Evolutionary conservation across 1,140 invertebrate species (phyloP), one percentile per base, ranked within the genome.

Genomic region (Solen grandis): DNA sequence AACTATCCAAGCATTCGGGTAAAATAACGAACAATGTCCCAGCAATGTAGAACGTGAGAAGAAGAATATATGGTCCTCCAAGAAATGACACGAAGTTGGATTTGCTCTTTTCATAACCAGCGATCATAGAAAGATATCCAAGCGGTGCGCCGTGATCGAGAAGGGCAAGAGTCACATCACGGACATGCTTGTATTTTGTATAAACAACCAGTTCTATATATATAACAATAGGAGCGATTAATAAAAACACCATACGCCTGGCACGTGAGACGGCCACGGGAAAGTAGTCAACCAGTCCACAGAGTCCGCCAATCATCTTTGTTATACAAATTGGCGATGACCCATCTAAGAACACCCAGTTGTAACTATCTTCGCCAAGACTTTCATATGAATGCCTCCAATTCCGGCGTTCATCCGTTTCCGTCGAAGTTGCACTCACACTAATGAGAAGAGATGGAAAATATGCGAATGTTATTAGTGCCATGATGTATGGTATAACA

Each of bases 331-430:
- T 68, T 14, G 75, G 75, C 25, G 65, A 36, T 25, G 35, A 38
- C 16, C 75, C 65, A 59, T 78, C 65, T 16, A 78, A 59, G 50
- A 54, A 69, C 38, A 66, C 59, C 27, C 8, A 68, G 4, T 75
- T n/a, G 16, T 50, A 52, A 2, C 10, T 29, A 25, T 14, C 4
- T 3, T 59, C 22, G 27, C 33, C 22, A 2, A 5, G 13, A 52
- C 27, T 31, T 3, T 54, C 50, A 4, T 13, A 16, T n/a, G 54
- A 16, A 5, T 52, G 41, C 22, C 22, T 27, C 8, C 2, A 5
- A 52, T 14, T 69, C n/a, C n/a, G 1, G 16, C 33, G 50, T 29
- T 33, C 54, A 16, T 27, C 68, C 2, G 50, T 57, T 0, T 31
- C 5, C 16, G 3, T 19, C 4, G 41, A 5, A 1, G 19, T 46